These are phyloP conservation scores for Antrozous pallidus DNA, from an alignment of 2,797 vertebrate genomes.

Conservation along the genomic window DNA sequence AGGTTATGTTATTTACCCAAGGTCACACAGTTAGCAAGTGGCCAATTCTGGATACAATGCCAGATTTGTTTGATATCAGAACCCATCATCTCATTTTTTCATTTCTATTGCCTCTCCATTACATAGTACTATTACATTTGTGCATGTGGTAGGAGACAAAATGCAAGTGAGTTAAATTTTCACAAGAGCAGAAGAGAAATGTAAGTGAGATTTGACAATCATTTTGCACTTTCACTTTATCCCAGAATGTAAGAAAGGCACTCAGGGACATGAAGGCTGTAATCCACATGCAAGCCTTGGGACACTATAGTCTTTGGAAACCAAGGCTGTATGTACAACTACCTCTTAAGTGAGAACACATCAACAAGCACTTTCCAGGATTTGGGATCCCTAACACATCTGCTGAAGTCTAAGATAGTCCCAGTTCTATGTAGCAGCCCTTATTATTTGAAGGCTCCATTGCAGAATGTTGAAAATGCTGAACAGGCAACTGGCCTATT, in stretches of 20 bases:
- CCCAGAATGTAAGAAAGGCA: background rate
- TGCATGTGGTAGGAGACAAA: background rate
- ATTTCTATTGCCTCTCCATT: background rate
- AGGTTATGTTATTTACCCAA: background rate
- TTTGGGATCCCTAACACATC: background rate
- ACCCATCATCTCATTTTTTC: background rate
- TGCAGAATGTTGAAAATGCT: slow-evolving; percentile 4
- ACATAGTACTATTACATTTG: background rate
- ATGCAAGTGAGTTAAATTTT: slow-evolving; percentile 23
- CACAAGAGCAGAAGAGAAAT: slow-evolving; percentile 8
- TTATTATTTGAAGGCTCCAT: background rate
- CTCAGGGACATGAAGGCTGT: background rate
- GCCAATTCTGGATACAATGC: background rate
- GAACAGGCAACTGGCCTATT: background rate
- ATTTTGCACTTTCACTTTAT: background rate
- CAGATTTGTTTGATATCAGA: background rate
- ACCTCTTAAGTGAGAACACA: background rate
- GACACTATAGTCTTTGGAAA: background rate
- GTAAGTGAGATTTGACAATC: background rate
- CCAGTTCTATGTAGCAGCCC: background rate
- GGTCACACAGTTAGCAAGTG: background rate
- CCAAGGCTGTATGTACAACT: background rate
- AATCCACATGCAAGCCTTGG: background rate
- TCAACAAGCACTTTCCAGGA: background rate
- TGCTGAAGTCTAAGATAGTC: background rate